phyloP scores from a whole-genome alignment of 2,797 vertebrate species.

The Echeneis naucrates region DNA sequence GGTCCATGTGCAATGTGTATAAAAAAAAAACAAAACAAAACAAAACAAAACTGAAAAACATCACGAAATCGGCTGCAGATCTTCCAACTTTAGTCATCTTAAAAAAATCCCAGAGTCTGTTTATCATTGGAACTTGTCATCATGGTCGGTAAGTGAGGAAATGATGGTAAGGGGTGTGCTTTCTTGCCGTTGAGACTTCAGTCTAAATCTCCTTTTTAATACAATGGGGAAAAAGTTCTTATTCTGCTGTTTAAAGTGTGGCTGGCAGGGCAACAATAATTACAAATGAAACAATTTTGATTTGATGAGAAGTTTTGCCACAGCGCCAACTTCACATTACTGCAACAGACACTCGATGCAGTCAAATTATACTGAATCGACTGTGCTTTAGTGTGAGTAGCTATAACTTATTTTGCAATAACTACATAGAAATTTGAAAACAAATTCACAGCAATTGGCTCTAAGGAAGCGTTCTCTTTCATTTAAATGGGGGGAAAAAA shows the following conservation, averaged over 20 bases:
- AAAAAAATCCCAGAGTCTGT: not conserved
- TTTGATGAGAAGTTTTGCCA: not conserved
- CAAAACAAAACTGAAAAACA: too few species aligned
- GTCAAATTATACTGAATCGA: not conserved
- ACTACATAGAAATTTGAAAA: not conserved
- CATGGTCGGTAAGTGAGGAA: not conserved
- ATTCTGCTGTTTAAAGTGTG: conserved; percentile 3
- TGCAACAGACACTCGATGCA: not conserved
- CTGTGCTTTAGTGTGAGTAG: not conserved
- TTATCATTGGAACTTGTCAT: not conserved
- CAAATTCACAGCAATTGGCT: not conserved
- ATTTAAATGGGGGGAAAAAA: not conserved
- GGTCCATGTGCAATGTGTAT: not conserved
- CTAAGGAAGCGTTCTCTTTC: not conserved
- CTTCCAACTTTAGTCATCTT: not conserved
- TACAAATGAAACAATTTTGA: not conserved
- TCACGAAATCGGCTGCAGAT: not conserved
- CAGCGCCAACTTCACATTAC: too few species aligned
- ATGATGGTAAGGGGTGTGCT: not conserved
- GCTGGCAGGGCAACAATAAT: not conserved
- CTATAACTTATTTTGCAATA: too few species aligned
- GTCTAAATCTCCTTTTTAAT: not conserved
- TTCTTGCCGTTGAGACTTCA: too few species aligned
- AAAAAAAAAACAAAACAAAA: too few species aligned
- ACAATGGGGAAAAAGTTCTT: not conserved